Conservation (phyloP, 2,888 invertebrate genomes). For the Tortricodes alternella region DNA sequence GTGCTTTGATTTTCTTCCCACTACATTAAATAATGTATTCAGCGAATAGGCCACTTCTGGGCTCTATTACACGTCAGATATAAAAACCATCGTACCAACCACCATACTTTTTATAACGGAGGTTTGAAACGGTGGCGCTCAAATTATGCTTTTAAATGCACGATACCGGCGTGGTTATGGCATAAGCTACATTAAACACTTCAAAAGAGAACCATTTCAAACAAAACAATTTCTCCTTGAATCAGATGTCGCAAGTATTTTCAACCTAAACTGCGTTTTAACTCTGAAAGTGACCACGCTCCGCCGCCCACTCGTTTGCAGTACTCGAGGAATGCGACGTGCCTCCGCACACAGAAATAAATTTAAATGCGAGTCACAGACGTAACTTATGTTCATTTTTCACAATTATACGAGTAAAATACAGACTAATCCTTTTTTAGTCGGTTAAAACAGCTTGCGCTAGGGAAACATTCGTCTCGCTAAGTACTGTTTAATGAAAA, state of each 20-base stretch:
- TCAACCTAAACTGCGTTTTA: neutral
- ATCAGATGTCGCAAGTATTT: neutral
- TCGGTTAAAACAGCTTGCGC: neutral
- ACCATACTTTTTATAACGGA: no score
- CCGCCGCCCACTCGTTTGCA: slow-evolving; percentile 14
- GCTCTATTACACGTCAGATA: no score
- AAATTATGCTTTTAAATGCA: no score
- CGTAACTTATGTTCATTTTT: slow-evolving; percentile 26
- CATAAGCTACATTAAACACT: no score
- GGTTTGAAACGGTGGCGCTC: no score
- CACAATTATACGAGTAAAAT: slow-evolving; percentile 17
- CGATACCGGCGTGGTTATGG: no score
- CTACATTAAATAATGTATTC: slow-evolving; percentile 2
- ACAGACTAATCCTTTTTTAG: neutral
- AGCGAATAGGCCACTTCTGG: no score
- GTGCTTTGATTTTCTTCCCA: slow-evolving; percentile 39
- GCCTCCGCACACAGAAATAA: slow-evolving; percentile 12
- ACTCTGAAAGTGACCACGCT: neutral
- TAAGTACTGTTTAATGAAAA: no score
- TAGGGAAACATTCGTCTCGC: neutral
- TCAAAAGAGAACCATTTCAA: no score
- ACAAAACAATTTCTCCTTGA: no score
- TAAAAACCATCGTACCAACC: no score
- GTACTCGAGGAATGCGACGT: slow-evolving; percentile 2
- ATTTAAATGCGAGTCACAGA: slow-evolving; percentile 17